These are phyloP conservation scores for Montipora efflorescens DNA, from an alignment of 64 coral and sea anemone species.

Conservation along the genomic window DNA sequence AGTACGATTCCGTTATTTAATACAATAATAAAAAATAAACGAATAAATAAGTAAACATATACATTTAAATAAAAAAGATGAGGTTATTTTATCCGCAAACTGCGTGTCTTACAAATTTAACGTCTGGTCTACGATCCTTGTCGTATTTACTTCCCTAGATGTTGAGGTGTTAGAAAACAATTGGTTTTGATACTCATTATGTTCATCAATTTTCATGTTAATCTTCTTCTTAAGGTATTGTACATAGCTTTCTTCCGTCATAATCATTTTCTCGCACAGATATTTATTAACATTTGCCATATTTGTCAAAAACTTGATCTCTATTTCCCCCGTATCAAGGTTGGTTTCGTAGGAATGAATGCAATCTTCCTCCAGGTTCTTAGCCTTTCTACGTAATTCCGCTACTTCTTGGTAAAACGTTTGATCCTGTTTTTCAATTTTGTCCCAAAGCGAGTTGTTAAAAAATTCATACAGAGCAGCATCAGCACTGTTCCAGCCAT, in stretches of 20 bases:
- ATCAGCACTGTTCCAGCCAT: constrained; percentile 55
- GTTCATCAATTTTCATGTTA: background rate
- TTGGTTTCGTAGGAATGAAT: constrained; percentile 18
- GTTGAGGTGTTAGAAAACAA: background rate
- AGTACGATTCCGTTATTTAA: no score
- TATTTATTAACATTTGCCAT: constrained; percentile 29
- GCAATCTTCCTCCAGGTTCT: constrained; percentile 26
- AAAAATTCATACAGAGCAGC: constrained; percentile 53
- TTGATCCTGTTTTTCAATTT: constrained; percentile 39
- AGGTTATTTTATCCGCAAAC: background rate
- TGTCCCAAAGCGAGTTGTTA: constrained; percentile 49
- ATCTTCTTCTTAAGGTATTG: constrained; percentile 47
- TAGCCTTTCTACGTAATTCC: constrained; percentile 10
- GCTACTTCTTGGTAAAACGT: constrained; percentile 48
- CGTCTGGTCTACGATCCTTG: background rate
- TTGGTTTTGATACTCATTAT: background rate
- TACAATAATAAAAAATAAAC: no score
- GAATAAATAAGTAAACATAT: no score
- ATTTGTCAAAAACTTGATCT: constrained; percentile 6
- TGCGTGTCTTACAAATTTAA: background rate
- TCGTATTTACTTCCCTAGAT: background rate
- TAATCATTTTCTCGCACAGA: constrained; percentile 61
- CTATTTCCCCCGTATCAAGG: constrained; percentile 48
- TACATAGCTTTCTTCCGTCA: constrained; percentile 41
- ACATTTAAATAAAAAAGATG: background rate